Percentiles rank a stretch among this genome's conserved stretches.
These are phyloP conservation scores for Parthenolecanium corni DNA, from an alignment of 2,888 invertebrate genomes.

Conservation along the genomic window DNA sequence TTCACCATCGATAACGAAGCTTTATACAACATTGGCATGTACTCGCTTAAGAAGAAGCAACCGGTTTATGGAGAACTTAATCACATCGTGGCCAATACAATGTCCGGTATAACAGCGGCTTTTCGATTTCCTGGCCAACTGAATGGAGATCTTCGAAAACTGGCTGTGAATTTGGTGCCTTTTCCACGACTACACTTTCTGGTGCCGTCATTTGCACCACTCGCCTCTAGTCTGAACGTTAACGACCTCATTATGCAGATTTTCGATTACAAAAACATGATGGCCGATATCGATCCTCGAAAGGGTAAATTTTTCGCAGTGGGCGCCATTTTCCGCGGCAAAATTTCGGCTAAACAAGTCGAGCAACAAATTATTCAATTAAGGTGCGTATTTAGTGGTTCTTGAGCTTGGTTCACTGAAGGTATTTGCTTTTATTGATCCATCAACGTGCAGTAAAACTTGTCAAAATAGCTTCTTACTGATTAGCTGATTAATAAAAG, in stretches of 20 bases:
- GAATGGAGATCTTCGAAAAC: conserved; percentile 25
- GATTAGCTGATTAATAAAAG: neutral
- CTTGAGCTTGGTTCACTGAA: too few relatives aligned
- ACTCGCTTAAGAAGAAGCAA: conserved; percentile 17
- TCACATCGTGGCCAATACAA: conserved; percentile 21
- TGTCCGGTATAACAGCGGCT: conserved; percentile 30
- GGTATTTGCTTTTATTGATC: too few relatives aligned
- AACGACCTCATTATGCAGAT: conserved; percentile 25
- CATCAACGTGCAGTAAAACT: too few relatives aligned
- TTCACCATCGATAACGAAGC: conserved; percentile 68
- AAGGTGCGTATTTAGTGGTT: too few relatives aligned
- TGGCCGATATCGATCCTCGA: conserved; percentile 28
- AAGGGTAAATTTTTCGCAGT: conserved; percentile 29
- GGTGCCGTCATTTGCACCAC: conserved; percentile 27
- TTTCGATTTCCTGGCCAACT: conserved; percentile 30
- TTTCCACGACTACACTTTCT: conserved; percentile 30
- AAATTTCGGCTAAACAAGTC: conserved; percentile 29
- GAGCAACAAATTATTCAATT: conserved; percentile 25
- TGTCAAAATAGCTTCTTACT: too few relatives aligned
- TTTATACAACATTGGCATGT: conserved; percentile 58
- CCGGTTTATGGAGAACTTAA: conserved; percentile 29
- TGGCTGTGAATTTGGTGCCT: conserved; percentile 25
- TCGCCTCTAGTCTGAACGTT: neutral
- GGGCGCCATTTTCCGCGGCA: conserved; percentile 30
- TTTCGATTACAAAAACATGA: conserved; percentile 26